Conservation (phyloP, 2,888 invertebrate species). For the Drosophila prostipennis region DNA sequence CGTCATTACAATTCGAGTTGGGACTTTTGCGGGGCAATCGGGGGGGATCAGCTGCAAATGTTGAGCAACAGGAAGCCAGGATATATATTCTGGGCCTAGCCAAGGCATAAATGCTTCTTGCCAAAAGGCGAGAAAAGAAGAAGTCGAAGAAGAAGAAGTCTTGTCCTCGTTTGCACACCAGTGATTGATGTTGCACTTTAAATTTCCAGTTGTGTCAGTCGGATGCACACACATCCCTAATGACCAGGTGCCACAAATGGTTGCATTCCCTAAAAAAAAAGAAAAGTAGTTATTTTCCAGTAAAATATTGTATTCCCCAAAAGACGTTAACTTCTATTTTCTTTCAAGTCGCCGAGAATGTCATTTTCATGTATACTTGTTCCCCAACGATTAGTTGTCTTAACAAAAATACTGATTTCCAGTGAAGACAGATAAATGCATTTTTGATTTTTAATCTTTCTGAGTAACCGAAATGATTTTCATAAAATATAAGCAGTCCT, state of each 20-base stretch:
- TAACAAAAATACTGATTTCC: no score
- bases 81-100: constrained; percentile 40
- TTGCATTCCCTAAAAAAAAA: constrained; percentile 10
- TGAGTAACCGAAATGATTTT: no score
- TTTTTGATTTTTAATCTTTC: no score
- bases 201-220: constrained; percentile 66
- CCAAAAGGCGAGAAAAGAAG: constrained; percentile 27
- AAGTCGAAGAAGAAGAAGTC: constrained; percentile 34
- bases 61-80: constrained; percentile 44
- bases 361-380: neutral
- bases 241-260: constrained; percentile 46
- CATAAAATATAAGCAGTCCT: no score
- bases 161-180: constrained; percentile 65
- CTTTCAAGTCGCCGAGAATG: neutral
- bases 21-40: neutral
- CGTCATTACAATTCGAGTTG: constrained; percentile 75
- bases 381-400: neutral
- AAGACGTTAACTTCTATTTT: constrained; percentile 2
- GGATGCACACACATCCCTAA: constrained; percentile 38
- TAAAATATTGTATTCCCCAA: constrained; percentile 4
- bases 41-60: constrained; percentile 2
- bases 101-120: constrained; percentile 30
- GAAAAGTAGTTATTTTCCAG: constrained; percentile 3
- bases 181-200: constrained; percentile 77
- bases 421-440: no score